Percentiles rank a stretch among this genome's conserved stretches.
Conservation (phyloP, 2,113 vertebrate species). For the Procavia capensis region DNA sequence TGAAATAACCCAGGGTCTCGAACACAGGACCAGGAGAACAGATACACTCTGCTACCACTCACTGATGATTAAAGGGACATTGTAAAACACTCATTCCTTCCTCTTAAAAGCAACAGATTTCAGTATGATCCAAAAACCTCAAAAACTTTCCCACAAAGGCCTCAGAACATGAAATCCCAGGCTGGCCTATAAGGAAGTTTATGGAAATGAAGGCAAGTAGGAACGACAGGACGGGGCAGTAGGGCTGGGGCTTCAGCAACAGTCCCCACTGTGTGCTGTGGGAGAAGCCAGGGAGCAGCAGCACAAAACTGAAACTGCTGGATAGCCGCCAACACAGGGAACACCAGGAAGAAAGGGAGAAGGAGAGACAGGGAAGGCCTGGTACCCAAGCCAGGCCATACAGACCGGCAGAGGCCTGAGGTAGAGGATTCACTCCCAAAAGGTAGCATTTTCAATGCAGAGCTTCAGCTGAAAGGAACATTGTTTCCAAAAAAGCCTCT, state of each 20-base stretch:
- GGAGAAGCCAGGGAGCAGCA: background rate
- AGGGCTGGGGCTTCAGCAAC: background rate
- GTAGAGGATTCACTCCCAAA: background rate
- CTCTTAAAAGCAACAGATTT: background rate
- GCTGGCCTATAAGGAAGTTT: background rate
- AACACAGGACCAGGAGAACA: rapidly evolving
- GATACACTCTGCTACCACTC: background rate
- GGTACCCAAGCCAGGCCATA: background rate
- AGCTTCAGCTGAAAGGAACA: background rate
- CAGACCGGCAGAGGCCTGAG: background rate
- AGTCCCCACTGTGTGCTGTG: background rate
- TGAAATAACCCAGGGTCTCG: background rate
- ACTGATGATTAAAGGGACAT: background rate
- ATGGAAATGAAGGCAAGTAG: background rate
- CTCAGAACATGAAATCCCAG: background rate
- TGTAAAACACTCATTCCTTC: background rate
- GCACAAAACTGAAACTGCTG: background rate
- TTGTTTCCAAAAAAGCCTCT: background rate
- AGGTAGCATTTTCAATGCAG: background rate
- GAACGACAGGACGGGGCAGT: background rate
- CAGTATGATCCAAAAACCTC: background rate
- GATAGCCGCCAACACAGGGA: rapidly evolving
- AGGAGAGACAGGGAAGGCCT: rapidly evolving
- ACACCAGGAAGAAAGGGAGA: rapidly evolving
- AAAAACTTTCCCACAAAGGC: background rate